These are phyloP conservation scores for Aselliscus stoliczkanus DNA, from an alignment of 2,797 vertebrate species.

Conservation along the genomic window DNA sequence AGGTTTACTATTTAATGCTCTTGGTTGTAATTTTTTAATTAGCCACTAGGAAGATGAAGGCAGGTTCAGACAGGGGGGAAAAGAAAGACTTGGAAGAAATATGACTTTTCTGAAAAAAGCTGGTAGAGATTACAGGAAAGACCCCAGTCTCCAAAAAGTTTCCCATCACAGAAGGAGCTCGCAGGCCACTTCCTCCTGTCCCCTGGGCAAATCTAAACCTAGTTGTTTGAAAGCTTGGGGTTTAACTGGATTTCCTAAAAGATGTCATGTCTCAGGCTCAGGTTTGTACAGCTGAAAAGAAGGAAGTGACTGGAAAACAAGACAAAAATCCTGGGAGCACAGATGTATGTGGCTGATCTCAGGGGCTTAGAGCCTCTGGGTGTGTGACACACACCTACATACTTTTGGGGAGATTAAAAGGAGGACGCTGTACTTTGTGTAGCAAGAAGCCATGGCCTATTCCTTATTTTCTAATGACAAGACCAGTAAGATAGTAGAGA, in stretches of 20 bases:
- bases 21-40: conserved; percentile 75
- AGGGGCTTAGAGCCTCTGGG: neutral
- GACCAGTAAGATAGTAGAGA: neutral
- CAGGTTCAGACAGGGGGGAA: conserved; percentile 67
- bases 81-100: conserved; percentile 57
- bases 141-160: neutral
- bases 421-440: neutral
- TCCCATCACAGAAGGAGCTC: neutral
- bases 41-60: conserved; percentile 70
- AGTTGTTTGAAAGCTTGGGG: conserved; percentile 47
- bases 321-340: neutral
- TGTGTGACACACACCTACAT: neutral
- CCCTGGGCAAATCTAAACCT: conserved; percentile 60
- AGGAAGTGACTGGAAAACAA: neutral
- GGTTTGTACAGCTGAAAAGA: conserved; percentile 5
- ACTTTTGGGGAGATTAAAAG: neutral
- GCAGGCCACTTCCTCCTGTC: conserved; percentile 40
- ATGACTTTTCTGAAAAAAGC: conserved; percentile 55
- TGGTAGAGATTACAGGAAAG: conserved; percentile 48
- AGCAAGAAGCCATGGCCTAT: neutral
- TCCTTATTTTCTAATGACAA: neutral
- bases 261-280: conserved; percentile 38
- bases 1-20: conserved; percentile 65
- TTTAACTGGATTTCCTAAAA: conserved; percentile 71
- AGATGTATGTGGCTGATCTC: neutral